Percentiles rank a stretch among this genome's conserved stretches.
Evolutionary conservation across 2,797 vertebrate genomes (phyloP).

Genomic region (Acropternis orthonyx): DNA sequence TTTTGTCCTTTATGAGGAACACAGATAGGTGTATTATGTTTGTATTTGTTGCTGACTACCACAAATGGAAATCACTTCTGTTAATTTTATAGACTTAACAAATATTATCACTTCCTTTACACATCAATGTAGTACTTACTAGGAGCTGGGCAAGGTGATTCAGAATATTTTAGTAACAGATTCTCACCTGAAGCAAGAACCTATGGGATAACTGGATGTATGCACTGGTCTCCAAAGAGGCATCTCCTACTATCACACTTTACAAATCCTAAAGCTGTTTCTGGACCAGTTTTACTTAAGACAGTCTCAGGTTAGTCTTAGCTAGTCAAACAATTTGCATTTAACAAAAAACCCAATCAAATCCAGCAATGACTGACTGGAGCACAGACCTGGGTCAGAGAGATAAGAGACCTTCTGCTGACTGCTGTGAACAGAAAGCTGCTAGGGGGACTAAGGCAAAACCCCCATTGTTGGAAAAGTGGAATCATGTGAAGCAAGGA

Average conservation of each 20-base stretch:
- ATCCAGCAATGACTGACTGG: background rate
- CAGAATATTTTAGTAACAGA: background rate
- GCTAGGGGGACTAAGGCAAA: background rate
- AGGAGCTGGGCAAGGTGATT: background rate
- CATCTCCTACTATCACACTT: background rate
- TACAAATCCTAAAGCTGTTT: background rate
- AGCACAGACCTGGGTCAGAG: background rate
- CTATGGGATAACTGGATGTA: background rate
- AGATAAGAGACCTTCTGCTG: background rate
- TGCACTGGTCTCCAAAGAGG: background rate
- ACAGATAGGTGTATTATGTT: background rate
- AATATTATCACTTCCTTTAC: background rate
- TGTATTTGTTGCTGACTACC: background rate
- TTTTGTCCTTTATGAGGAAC: background rate
- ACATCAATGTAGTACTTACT: background rate
- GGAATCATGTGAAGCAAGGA: background rate
- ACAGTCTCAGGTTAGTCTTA: background rate
- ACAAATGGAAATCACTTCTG: background rate
- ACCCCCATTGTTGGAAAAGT: background rate
- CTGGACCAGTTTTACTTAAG: background rate
- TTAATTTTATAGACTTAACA: background rate
- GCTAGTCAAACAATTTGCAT: background rate
- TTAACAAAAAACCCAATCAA: background rate
- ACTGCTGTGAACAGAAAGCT: background rate
- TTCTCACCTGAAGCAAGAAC: background rate